Conservation (phyloP, 2,888 invertebrate genomes). For the Polyploca ridens region DNA sequence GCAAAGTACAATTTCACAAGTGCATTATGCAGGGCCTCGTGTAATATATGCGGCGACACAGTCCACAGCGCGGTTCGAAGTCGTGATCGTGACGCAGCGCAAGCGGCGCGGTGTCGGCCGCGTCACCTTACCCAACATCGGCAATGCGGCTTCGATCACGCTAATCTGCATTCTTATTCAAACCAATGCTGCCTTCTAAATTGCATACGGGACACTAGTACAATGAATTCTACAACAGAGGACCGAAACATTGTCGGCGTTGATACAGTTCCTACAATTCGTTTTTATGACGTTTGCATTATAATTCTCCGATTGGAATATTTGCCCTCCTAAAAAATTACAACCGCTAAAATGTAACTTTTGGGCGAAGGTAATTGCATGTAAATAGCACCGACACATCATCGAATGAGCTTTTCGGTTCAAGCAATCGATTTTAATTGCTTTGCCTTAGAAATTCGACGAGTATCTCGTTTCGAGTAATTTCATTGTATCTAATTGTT, state of each 20-base stretch:
- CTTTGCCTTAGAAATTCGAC: slow-evolving; percentile 10
- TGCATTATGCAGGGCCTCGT: slow-evolving; percentile 49
- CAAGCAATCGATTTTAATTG: not conserved
- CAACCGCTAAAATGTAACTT: not conserved
- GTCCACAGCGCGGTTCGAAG: slow-evolving; percentile 29
- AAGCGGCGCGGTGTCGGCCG: slow-evolving; percentile 40
- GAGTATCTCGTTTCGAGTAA: slow-evolving; percentile 23
- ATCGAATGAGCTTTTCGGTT: not conserved
- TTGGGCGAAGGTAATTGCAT: not conserved
- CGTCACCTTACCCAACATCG: slow-evolving; percentile 60
- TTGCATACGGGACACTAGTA: slow-evolving; percentile 21
- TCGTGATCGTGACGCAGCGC: slow-evolving; percentile 55
- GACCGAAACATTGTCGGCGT: slow-evolving; percentile 15
- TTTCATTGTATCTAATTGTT: slow-evolving; percentile 25
- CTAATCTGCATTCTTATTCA: slow-evolving; percentile 62
- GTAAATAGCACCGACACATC: not conserved
- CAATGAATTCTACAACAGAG: slow-evolving; percentile 27
- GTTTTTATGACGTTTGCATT: not conserved
- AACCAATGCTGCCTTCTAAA: slow-evolving; percentile 13
- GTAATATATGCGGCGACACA: slow-evolving; percentile 31
- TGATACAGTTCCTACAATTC: not conserved
- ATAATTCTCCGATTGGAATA: not conserved
- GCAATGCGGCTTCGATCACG: slow-evolving; percentile 70
- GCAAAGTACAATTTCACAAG: slow-evolving; percentile 40
- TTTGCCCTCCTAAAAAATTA: not conserved